Evolutionary conservation across 2,113 vertebrate species (phyloP).

Genomic region (Siphamia tubifer): DNA sequence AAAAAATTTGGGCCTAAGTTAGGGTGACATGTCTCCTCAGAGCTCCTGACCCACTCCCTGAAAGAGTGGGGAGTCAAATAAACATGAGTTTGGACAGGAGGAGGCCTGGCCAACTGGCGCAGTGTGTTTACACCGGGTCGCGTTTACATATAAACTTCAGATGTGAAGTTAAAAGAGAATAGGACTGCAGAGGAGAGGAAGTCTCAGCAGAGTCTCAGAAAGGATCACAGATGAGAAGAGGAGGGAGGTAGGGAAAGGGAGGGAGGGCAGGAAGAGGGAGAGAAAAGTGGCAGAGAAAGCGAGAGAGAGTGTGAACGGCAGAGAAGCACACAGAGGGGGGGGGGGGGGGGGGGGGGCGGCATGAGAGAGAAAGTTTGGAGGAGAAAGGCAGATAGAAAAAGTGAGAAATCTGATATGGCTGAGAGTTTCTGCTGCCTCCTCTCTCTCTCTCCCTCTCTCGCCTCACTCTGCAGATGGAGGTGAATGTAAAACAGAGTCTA

Average conservation of each 20-base stretch:
- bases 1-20: conserved; percentile 18
- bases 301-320: conserved; percentile 43
- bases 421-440: conserved; percentile 67
- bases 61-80: conserved; percentile 47
- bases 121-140: conserved; percentile 63
- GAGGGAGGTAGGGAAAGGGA: conserved; percentile 4
- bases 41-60: conserved; percentile 49
- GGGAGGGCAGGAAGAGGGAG: conserved; percentile 20
- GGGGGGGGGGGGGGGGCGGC: conserved; percentile 52
- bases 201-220: conserved; percentile 70
- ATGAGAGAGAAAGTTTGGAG: conserved; percentile 69
- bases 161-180: conserved; percentile 77
- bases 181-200: conserved; percentile 71
- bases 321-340: conserved; percentile 50
- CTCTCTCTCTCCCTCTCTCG: conserved; percentile 40
- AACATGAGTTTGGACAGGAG: conserved; percentile 42
- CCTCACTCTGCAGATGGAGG: conserved; percentile 75
- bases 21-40: conserved; percentile 44
- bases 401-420: conserved; percentile 78
- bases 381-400: conserved; percentile 69
- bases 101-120: conserved; percentile 46
- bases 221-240: conserved; percentile 65
- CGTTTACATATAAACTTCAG: conserved; percentile 76
- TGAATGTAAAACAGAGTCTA: conserved; percentile 82
- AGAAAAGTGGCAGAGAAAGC: conserved; percentile 49